Percentiles rank a stretch among this genome's conserved stretches.
Evolutionary conservation across 1,140 invertebrate species (phyloP).

Genomic region (Drosophila punjabiensis): DNA sequence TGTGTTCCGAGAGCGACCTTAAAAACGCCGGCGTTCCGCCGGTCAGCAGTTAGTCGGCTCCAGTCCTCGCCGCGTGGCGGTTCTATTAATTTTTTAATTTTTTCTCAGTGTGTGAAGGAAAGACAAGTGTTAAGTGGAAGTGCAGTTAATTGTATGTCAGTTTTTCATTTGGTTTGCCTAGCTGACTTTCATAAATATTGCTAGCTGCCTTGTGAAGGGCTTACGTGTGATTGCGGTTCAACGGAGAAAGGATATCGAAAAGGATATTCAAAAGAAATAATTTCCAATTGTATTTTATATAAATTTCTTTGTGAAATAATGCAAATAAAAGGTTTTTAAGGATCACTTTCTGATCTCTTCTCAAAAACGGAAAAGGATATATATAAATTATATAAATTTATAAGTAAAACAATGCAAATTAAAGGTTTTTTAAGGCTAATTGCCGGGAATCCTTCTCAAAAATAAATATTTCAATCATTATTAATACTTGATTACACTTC

Average conservation of each 20-base stretch:
- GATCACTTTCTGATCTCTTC: too few species aligned
- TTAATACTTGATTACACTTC: not conserved
- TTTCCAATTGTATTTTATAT: not conserved
- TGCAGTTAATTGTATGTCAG: conserved; percentile 67
- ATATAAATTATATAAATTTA: not conserved
- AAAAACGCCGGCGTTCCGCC: conserved; percentile 13
- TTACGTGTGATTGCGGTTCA: conserved; percentile 76
- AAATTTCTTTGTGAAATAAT: not conserved
- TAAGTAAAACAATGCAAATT: not conserved
- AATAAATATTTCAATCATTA: not conserved
- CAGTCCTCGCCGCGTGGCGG: conserved; percentile 1
- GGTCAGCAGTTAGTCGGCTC: conserved; percentile 28
- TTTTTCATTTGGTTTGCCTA: conserved; percentile 80
- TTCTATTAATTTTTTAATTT: conserved; percentile 7
- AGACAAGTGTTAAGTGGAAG: not conserved
- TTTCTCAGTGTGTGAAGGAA: not conserved
- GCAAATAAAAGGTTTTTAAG: too few species aligned
- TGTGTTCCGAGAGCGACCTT: conserved; percentile 1
- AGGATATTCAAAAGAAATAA: not conserved
- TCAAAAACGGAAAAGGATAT: not conserved
- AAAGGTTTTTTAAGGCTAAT: not conserved
- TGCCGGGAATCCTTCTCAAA: not conserved
- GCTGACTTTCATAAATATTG: conserved; percentile 68
- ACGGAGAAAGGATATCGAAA: conserved; percentile 11
- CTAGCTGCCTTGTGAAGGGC: conserved; percentile 85